Evolutionary conservation across 2,113 vertebrate genomes (phyloP).

Genomic region (Poeciliopsis turrubarensis): DNA sequence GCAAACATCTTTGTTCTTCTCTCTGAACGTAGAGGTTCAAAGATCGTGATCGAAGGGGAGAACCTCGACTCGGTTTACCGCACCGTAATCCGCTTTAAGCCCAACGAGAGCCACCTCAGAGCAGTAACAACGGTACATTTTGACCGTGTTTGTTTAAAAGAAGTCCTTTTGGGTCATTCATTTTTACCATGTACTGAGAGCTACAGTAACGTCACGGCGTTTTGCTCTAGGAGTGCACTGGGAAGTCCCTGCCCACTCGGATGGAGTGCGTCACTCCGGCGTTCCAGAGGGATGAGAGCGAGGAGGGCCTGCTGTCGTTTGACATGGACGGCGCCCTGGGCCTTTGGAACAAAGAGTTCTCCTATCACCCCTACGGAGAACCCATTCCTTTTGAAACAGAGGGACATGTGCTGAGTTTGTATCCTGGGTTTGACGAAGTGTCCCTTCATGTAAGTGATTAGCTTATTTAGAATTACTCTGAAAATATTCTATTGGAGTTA

Average conservation of each 20-base stretch:
- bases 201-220: background rate
- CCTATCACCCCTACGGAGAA: conserved; percentile 81
- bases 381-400: conserved; percentile 78
- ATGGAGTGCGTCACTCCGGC: conserved; percentile 83
- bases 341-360: conserved; percentile 79
- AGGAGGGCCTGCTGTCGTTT: conserved; percentile 84
- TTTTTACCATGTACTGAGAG: background rate
- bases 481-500: background rate
- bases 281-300: conserved; percentile 78
- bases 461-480: background rate
- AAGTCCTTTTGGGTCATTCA: background rate
- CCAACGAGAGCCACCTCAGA: conserved; percentile 81
- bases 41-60: conserved; percentile 84
- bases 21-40: conserved; percentile 81
- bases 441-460: conserved; percentile 81
- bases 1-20: background rate
- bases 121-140: conserved; percentile 74
- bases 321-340: conserved; percentile 81
- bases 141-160: background rate
- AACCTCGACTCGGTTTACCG: conserved; percentile 89
- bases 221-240: conserved; percentile 78
- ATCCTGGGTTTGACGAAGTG: conserved; percentile 82
- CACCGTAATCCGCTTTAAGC: conserved; percentile 81
- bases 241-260: conserved; percentile 50
- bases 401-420: conserved; percentile 73